Evolutionary conservation across 1,140 invertebrate genomes (phyloP).

Genomic region (Dreissena polymorpha): DNA sequence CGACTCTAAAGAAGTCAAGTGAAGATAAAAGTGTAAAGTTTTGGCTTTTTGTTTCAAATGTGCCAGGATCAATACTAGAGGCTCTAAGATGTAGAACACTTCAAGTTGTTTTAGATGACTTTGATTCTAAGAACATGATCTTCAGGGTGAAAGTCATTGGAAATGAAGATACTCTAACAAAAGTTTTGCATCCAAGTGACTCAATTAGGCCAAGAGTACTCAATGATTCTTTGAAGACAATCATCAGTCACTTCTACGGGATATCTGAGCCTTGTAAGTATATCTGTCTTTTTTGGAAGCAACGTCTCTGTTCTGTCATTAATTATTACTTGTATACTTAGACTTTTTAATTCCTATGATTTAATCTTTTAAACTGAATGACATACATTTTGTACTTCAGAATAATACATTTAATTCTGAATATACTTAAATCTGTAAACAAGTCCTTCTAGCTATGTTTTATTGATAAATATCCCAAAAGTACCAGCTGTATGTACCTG

Average conservation of each 20-base stretch:
- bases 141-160: slow-evolving; percentile 61
- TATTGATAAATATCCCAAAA: neutral
- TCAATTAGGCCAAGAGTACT: slow-evolving; percentile 49
- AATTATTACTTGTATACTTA: neutral
- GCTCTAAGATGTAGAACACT: slow-evolving; percentile 58
- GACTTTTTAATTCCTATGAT: too few species aligned
- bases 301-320: neutral
- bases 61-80: slow-evolving; percentile 45
- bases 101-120: slow-evolving; percentile 52
- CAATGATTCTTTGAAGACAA: slow-evolving; percentile 55
- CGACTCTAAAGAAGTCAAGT: neutral
- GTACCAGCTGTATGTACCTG: neutral
- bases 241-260: slow-evolving; percentile 70
- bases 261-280: slow-evolving; percentile 58
- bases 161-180: slow-evolving; percentile 52
- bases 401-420: too few species aligned
- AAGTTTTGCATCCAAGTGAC: slow-evolving; percentile 66
- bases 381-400: neutral
- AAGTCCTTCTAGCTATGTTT: neutral
- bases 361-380: neutral
- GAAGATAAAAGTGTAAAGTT: slow-evolving; percentile 18
- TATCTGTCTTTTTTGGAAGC: slow-evolving; percentile 4
- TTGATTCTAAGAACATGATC: slow-evolving; percentile 30
- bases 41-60: slow-evolving; percentile 58
- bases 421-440: neutral